A percentile compares a stretch with the other conserved stretches of the same genome.
Conservation (phyloP, 2,888 invertebrate genomes). For the Portevinia maculata region DNA sequence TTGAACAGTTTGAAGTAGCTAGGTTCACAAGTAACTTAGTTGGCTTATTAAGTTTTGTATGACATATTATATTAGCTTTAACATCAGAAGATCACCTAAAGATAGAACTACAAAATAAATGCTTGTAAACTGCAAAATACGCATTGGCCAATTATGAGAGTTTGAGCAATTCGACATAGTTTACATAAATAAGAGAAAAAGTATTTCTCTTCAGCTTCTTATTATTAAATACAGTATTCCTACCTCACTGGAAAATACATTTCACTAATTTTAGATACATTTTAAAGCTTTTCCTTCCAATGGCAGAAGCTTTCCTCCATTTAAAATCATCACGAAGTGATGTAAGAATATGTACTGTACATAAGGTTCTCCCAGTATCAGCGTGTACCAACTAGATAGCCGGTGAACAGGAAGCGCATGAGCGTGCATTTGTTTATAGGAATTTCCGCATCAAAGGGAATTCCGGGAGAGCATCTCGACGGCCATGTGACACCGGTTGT, state of each 20-base stretch:
- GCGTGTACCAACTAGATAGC: conserved; percentile 31
- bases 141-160: no score
- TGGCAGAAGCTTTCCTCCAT: conserved; percentile 23
- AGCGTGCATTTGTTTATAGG: conserved; percentile 70
- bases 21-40: no score
- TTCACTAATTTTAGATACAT: conserved; percentile 11
- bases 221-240: neutral
- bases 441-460: conserved; percentile 72
- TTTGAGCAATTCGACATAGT: neutral
- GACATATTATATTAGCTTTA: no score
- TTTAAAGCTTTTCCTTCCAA: conserved; percentile 35
- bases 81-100: no score
- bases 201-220: neutral
- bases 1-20: no score
- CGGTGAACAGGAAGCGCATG: conserved; percentile 71
- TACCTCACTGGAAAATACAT: conserved; percentile 11
- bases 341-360: conserved; percentile 35
- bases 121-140: no score
- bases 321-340: neutral
- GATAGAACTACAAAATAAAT: no score
- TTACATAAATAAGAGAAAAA: conserved; percentile 12
- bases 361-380: conserved; percentile 23
- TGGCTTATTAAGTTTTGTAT: no score
- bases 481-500: conserved; percentile 72
- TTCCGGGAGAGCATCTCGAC: conserved; percentile 71